Conservation (phyloP, 2,113 vertebrate species). For the Nycticorax nycticorax region DNA sequence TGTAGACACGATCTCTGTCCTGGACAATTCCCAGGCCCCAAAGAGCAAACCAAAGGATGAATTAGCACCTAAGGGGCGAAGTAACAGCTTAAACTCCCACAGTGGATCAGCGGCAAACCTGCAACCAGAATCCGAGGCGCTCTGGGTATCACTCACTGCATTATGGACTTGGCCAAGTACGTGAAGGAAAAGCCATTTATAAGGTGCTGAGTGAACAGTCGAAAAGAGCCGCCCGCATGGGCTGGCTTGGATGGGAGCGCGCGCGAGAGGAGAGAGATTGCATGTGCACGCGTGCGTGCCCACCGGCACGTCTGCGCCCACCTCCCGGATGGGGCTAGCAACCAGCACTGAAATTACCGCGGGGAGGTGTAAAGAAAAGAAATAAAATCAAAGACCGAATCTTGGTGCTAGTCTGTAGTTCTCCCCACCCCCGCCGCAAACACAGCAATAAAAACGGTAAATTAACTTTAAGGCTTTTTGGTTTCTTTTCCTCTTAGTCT, state of each 20-base stretch:
- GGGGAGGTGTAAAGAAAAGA: not conserved
- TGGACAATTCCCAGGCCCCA: not conserved
- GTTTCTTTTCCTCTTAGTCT: not conserved
- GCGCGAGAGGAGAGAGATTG: not conserved
- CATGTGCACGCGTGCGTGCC: not conserved
- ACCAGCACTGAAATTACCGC: not conserved
- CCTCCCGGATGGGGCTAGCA: not conserved
- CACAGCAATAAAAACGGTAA: not conserved
- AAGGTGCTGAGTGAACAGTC: slow-evolving; percentile 44
- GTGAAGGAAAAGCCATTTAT: slow-evolving; percentile 46
- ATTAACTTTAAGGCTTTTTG: not conserved
- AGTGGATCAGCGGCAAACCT: not conserved
- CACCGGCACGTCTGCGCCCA: not conserved
- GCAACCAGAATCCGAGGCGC: not conserved
- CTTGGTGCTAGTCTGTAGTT: not conserved
- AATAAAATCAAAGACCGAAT: not conserved
- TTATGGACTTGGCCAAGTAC: not conserved
- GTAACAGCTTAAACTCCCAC: not conserved
- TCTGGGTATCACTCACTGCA: slow-evolving; percentile 1
- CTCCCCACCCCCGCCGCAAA: not conserved
- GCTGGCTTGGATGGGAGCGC: not conserved
- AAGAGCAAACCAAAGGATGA: not conserved
- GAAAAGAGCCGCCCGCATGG: not conserved
- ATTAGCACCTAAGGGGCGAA: not conserved
- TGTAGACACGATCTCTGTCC: not conserved